phyloP scores from a whole-genome alignment of 1,140 invertebrate species.

The Stegodyphus mimosarum region DNA sequence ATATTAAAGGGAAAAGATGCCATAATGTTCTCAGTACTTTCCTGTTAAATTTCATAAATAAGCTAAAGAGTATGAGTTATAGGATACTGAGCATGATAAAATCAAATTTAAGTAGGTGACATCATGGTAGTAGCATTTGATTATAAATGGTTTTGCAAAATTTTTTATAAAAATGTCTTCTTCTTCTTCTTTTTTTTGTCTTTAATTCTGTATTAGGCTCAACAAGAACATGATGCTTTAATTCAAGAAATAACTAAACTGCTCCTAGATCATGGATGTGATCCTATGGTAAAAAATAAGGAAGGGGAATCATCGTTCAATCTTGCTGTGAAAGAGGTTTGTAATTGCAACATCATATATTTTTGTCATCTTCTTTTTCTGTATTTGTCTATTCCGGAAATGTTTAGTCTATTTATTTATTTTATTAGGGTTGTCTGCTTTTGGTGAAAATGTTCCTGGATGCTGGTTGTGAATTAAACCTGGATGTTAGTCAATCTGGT shows the following conservation, averaged over 20 bases:
- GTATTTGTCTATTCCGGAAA: background rate
- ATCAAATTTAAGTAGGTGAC: too few species aligned
- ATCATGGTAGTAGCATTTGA: background rate
- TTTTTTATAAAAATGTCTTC: background rate
- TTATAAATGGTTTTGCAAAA: background rate
- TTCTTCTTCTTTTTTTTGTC: too few species aligned
- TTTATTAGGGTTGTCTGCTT: conserved; percentile 60
- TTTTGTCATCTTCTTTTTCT: background rate
- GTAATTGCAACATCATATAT: background rate
- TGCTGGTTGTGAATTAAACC: conserved; percentile 66
- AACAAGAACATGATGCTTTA: conserved; percentile 55
- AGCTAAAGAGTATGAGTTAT: too few species aligned
- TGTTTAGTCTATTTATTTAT: background rate
- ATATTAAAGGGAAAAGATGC: too few species aligned
- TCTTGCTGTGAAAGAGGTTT: conserved; percentile 67
- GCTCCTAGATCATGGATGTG: conserved; percentile 68
- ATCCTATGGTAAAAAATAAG: conserved; percentile 66
- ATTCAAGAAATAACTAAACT: conserved; percentile 68
- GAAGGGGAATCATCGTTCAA: conserved; percentile 68
- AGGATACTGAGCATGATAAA: too few species aligned
- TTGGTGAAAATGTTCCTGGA: conserved; percentile 67
- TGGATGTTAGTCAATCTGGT: conserved; percentile 66
- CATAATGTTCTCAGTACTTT: too few species aligned
- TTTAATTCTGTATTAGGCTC: conserved; percentile 37
- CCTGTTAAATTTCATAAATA: too few species aligned